These are phyloP conservation scores for Neoseiulus cucumeris DNA, from an alignment of 1,140 invertebrate genomes.

Conservation along the genomic window DNA sequence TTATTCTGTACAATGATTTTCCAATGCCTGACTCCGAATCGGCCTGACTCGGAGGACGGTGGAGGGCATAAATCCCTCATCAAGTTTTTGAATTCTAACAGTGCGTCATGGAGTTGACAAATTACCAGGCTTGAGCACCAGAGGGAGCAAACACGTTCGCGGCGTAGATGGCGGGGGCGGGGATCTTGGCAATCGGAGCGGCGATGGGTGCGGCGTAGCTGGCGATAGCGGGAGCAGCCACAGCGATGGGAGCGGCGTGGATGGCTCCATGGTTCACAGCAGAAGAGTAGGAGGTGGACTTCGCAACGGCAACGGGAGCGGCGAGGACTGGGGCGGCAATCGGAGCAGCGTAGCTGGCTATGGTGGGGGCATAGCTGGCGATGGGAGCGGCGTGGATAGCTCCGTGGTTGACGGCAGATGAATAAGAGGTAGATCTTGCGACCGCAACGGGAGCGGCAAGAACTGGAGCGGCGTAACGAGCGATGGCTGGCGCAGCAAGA, in stretches of 20 bases:
- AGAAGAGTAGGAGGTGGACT: background rate
- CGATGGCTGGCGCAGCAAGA: constrained; percentile 30
- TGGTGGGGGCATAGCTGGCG: constrained; percentile 31
- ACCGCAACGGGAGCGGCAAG: constrained; percentile 19
- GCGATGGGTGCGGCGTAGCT: background rate
- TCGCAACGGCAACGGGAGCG: constrained; percentile 11
- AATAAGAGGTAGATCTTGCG: constrained; percentile 13
- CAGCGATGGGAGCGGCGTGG: background rate
- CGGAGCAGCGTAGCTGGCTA: constrained; percentile 28
- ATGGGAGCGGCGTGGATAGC: no score
- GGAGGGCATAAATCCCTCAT: no score
- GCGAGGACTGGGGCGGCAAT: constrained; percentile 17
- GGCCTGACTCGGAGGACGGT: no score
- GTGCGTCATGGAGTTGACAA: no score
- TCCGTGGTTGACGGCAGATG: no score
- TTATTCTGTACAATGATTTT: no score
- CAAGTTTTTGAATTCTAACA: no score
- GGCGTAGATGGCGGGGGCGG: background rate
- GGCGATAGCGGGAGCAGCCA: background rate
- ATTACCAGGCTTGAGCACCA: background rate
- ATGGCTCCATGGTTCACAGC: background rate
- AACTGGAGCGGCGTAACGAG: constrained; percentile 26
- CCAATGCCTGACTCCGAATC: no score
- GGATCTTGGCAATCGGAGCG: background rate
- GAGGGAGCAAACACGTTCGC: background rate